Percentiles rank a stretch among this genome's conserved stretches.
Evolutionary conservation across 2,113 vertebrate species (phyloP).

Genomic region (Pithys albifrons): DNA sequence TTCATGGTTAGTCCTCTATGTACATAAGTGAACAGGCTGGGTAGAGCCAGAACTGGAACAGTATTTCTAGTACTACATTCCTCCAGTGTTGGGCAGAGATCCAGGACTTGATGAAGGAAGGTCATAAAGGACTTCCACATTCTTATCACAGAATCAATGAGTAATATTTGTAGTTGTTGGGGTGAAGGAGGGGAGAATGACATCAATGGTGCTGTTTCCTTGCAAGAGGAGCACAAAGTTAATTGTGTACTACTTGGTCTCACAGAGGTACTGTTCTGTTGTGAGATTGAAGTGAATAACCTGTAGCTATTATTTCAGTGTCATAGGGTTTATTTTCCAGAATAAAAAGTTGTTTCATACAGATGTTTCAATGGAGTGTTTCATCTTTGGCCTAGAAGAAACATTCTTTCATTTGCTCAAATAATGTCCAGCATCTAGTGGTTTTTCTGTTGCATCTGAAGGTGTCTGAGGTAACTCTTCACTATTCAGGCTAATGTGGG

Average conservation of each 20-base stretch:
- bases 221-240: not conserved
- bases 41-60: accelerated
- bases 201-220: not conserved
- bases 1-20: not conserved
- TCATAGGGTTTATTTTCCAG: not conserved
- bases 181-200: not conserved
- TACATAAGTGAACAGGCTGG: not conserved
- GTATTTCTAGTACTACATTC: not conserved
- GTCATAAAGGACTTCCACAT: not conserved
- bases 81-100: not conserved
- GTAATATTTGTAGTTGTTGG: not conserved
- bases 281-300: not conserved
- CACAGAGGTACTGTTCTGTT: not conserved
- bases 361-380: not conserved
- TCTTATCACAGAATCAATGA: not conserved
- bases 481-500: not conserved
- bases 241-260: not conserved
- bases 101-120: not conserved
- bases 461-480: not conserved
- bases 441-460: not conserved
- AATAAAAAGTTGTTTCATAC: not conserved
- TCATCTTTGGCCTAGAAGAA: not conserved
- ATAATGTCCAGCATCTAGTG: not conserved
- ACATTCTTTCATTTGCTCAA: not conserved
- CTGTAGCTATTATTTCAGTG: not conserved